phyloP scores from a whole-genome alignment of 1,140 invertebrate genomes.

The Doryteuthis pealeii region DNA sequence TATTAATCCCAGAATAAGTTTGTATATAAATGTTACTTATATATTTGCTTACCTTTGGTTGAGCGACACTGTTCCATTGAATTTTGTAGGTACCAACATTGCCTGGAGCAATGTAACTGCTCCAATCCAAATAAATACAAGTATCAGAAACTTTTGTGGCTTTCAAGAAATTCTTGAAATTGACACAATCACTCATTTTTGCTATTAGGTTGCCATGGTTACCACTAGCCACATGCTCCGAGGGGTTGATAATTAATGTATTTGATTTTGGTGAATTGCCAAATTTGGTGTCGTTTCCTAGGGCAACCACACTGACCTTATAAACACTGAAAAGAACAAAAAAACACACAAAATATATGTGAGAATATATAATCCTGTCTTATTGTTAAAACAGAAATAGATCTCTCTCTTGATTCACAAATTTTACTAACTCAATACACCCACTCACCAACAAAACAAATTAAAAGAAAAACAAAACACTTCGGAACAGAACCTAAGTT shows the following conservation, averaged over 20 bases:
- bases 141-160: conserved; percentile 50
- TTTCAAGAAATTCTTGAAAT: conserved; percentile 42
- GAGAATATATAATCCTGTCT: too few relatives aligned
- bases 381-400: too few relatives aligned
- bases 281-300: conserved; percentile 47
- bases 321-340: conserved; percentile 46
- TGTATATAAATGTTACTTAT: too few relatives aligned
- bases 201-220: too few relatives aligned
- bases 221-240: too few relatives aligned
- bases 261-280: conserved; percentile 55
- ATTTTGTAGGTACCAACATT: conserved; percentile 53
- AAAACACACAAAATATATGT: neutral
- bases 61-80: conserved; percentile 57
- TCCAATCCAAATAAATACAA: conserved; percentile 57
- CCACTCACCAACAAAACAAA: too few relatives aligned
- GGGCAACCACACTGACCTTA: conserved; percentile 53
- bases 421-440: too few relatives aligned
- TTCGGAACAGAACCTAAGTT: too few relatives aligned
- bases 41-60: conserved; percentile 51
- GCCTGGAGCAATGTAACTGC: conserved; percentile 46
- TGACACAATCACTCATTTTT: too few relatives aligned
- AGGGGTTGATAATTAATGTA: conserved; percentile 35
- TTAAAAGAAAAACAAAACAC: too few relatives aligned
- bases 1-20: too few relatives aligned
- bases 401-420: too few relatives aligned